A percentile compares a stretch with the other conserved stretches of the same genome.
These are phyloP conservation scores for Myotis vivesi DNA, from an alignment of 2,797 vertebrate species.

Conservation along the genomic window DNA sequence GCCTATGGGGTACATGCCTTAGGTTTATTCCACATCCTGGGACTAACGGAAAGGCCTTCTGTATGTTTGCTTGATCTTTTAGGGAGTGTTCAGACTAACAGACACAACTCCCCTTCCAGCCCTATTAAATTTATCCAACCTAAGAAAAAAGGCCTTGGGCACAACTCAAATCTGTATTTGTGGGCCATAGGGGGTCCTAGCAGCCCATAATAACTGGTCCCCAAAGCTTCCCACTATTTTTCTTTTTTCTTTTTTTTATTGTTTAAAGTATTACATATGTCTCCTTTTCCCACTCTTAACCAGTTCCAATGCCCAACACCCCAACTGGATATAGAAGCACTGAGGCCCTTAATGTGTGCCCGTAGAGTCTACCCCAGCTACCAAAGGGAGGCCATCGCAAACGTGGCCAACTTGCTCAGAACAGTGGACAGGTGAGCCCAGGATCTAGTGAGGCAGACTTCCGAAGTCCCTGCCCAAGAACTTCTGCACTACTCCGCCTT, in stretches of 20 bases:
- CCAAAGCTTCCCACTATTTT: not conserved
- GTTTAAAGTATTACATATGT: too few species aligned
- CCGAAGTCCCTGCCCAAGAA: rapidly evolving
- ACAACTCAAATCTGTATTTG: slow-evolving; percentile 75
- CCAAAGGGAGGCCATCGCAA: not conserved
- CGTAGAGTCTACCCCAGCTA: not conserved
- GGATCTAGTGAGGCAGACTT: not conserved
- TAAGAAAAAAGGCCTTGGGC: slow-evolving; percentile 79
- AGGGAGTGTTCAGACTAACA: slow-evolving; percentile 69
- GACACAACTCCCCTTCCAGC: slow-evolving; percentile 64
- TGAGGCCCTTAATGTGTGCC: not conserved
- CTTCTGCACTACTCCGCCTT: rapidly evolving
- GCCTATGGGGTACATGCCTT: not conserved
- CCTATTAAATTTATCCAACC: slow-evolving; percentile 79
- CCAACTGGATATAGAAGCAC: not conserved
- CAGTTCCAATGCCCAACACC: not conserved
- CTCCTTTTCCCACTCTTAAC: not conserved
- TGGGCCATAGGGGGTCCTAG: not conserved
- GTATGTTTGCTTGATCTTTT: slow-evolving; percentile 63
- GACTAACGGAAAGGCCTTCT: slow-evolving; percentile 63
- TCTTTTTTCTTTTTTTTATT: too few species aligned
- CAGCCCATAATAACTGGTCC: not conserved
- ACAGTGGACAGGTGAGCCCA: not conserved
- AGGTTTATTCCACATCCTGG: slow-evolving; percentile 68
- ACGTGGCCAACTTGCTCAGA: not conserved